These are phyloP conservation scores for Epistrophe grossulariae DNA, from an alignment of 2,888 invertebrate genomes.

Conservation along the genomic window DNA sequence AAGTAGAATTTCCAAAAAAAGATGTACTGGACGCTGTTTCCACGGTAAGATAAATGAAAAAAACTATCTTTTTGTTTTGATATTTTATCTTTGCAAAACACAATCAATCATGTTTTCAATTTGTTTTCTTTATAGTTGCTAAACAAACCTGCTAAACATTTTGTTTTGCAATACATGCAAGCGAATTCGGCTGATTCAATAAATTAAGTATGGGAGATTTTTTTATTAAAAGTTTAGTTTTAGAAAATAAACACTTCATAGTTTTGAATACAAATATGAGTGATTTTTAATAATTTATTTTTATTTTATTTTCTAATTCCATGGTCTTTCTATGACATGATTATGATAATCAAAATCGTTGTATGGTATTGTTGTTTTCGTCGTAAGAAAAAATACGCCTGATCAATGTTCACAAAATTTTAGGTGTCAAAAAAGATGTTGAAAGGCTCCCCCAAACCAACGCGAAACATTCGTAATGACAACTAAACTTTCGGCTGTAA, in stretches of 20 bases:
- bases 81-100: not conserved
- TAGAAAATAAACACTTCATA: not conserved
- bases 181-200: conserved; percentile 55
- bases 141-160: conserved; percentile 76
- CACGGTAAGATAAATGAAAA: conserved; percentile 73
- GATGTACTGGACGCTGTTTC: conserved; percentile 77
- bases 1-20: conserved; percentile 78
- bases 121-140: conserved; percentile 76
- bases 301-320: too few relatives aligned
- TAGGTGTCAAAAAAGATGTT: too few relatives aligned
- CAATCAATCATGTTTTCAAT: not conserved
- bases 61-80: not conserved
- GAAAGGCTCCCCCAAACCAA: too few relatives aligned
- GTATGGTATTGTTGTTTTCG: too few relatives aligned
- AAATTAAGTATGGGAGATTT: not conserved
- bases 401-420: too few relatives aligned
- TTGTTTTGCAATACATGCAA: conserved; percentile 77
- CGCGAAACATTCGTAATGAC: too few relatives aligned
- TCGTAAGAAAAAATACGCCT: too few relatives aligned
- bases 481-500: too few relatives aligned
- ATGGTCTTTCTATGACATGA: too few relatives aligned
- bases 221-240: not conserved
- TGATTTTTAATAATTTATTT: not conserved
- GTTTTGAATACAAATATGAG: not conserved
- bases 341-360: too few relatives aligned